Conservation (phyloP, 2,113 vertebrate genomes). For the Antigone vipio region DNA sequence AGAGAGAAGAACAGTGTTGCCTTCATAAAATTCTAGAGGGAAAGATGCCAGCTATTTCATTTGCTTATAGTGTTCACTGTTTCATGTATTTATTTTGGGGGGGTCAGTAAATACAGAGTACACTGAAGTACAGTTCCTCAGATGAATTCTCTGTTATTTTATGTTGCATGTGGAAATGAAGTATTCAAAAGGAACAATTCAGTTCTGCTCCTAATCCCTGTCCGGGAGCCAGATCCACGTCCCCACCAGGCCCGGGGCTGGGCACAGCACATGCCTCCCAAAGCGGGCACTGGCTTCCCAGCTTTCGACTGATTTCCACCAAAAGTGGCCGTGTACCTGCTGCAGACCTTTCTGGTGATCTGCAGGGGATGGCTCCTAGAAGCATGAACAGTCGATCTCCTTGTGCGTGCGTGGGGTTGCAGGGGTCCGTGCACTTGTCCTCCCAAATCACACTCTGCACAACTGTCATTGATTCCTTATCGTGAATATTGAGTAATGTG, state of each 20-base stretch:
- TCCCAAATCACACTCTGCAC: not conserved
- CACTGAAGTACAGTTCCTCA: not conserved
- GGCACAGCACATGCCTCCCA: not conserved
- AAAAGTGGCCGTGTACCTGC: not conserved
- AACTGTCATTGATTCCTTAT: not conserved
- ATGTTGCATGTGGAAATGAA: not conserved
- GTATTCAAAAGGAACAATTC: not conserved
- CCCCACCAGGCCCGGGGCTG: not conserved
- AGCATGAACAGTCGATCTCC: not conserved
- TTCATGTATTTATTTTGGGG: not conserved
- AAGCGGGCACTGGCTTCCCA: not conserved
- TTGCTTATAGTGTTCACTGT: not conserved
- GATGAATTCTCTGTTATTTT: not conserved
- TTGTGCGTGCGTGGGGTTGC: not conserved
- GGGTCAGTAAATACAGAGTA: not conserved
- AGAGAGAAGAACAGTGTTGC: not conserved
- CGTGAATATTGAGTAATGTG: not conserved
- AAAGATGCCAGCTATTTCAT: conserved; percentile 1
- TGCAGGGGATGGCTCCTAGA: not conserved
- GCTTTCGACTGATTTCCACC: not conserved
- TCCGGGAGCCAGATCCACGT: not conserved
- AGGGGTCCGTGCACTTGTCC: too few relatives aligned
- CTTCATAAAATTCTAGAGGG: not conserved
- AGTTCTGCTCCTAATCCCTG: not conserved
- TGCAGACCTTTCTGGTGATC: not conserved